Base-by-base conservation (phyloP, 2,113 vertebrate species). In the Sula dactylatra region DNA sequence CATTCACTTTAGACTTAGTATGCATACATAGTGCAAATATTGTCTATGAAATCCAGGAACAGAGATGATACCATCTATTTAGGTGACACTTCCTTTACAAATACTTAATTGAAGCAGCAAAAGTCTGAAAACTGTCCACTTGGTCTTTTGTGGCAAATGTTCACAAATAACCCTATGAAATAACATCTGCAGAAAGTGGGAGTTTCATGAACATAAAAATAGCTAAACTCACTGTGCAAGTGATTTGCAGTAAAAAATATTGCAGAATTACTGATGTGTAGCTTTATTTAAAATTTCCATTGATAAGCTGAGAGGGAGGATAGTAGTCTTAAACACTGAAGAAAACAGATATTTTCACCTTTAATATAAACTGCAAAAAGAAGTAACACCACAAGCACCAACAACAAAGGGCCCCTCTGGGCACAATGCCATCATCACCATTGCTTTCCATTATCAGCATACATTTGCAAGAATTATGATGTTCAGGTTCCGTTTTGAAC, bases 401-500 rank as follows among this genome's bases (percentile, higher is more conserved):
- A 79, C 52, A 83, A n/a, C 80, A 89, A 85, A 91, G 36, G 86
- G 26, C 44, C 62, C 58, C 73, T 87, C 34, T 70, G 81, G 62
- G 89, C 89, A 85, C 1, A 1, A 36, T 58, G 95, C 74, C 94
- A 93, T 27, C 58, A 36, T 36, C 91, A 85, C 26, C 73, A 58
- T 42, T 81, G 83, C 81, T 87, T 64, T 85, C 65, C 73, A 91
- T 82, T 93, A 87, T 58, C 77, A 71, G 8, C 0, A 1, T 65
- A 69, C 32, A 19, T 45, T 69, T 79, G 49, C 72, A 82, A 85
- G 54, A 95, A 85, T 85, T 65, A 67, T 1, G 36, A 64, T 64
- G 20, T 47, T 92, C 85, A 83, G 89, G 91, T 96, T 90, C 82
- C 65, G 64, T 93, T 81, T 70, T 93, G 87, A 92, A 88, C 82